Evolutionary conservation across 2,888 invertebrate species (phyloP).

Genomic region (Ectobius pallidus): DNA sequence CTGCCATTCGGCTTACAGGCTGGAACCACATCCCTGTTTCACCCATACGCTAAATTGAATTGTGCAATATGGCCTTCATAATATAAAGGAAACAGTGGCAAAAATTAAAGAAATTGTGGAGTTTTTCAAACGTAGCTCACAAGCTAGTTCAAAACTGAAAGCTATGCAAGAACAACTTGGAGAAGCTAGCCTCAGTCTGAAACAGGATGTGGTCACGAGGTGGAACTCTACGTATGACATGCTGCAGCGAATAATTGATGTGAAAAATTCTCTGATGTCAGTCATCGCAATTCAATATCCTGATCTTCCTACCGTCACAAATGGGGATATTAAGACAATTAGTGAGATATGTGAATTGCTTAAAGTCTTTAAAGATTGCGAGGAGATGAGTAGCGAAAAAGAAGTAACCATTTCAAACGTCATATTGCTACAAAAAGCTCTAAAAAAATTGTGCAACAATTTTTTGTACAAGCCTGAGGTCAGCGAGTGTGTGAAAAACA

Average conservation of each 20-base stretch:
- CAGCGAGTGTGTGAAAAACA: not conserved
- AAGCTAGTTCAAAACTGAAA: not conserved
- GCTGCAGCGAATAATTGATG: constrained; percentile 10
- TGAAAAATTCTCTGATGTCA: constrained; percentile 15
- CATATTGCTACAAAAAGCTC: too few relatives aligned
- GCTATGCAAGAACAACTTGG: not conserved
- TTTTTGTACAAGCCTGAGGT: constrained; percentile 1
- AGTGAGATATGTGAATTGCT: too few relatives aligned
- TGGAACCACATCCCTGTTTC: constrained; percentile 48
- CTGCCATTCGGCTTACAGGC: not conserved
- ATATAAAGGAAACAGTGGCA: not conserved
- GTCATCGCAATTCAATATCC: not conserved
- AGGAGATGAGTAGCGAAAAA: too few relatives aligned
- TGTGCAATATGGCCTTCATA: not conserved
- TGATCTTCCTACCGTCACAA: constrained; percentile 32
- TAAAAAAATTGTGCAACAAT: too few relatives aligned
- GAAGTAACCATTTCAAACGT: too few relatives aligned
- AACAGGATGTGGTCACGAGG: not conserved
- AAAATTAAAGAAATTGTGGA: constrained; percentile 16
- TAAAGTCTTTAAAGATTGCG: constrained; percentile 41
- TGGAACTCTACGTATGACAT: not conserved
- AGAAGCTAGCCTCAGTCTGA: not conserved
- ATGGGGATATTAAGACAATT: too few relatives aligned
- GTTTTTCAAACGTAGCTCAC: constrained; percentile 21
- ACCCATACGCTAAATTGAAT: constrained; percentile 48